Evolutionary conservation across 1,140 invertebrate species (phyloP).

Genomic region (Agrypnia vestita): DNA sequence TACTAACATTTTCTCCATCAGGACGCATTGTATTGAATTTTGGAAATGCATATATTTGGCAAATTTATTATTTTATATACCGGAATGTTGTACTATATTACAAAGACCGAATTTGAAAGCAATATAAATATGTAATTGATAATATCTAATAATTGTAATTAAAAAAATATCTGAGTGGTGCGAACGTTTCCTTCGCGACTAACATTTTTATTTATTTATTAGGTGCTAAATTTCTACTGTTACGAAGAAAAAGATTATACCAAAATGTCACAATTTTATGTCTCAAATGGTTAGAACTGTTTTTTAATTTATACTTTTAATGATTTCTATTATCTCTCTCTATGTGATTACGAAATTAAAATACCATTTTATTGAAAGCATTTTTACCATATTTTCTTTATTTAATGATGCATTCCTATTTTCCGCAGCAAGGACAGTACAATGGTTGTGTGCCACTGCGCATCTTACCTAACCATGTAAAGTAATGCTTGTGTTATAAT

Average conservation of each 20-base stretch:
- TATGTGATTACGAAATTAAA: conserved; percentile 42
- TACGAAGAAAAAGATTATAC: conserved; percentile 31
- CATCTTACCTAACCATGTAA: no score
- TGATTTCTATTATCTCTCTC: conserved; percentile 42
- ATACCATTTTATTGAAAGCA: conserved; percentile 34
- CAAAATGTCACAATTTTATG: conserved; percentile 46
- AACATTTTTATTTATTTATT: conserved; percentile 35
- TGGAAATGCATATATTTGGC: conserved; percentile 8
- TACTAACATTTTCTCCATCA: conserved; percentile 6
- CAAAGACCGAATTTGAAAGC: conserved; percentile 18
- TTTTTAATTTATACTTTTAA: conserved; percentile 37
- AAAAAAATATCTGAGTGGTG: not conserved
- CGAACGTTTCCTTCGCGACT: not conserved
- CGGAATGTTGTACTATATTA: not conserved
- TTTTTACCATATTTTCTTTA: not conserved
- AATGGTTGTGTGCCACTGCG: no score
- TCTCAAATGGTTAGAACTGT: conserved; percentile 41
- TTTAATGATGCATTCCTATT: no score
- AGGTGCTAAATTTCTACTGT: conserved; percentile 44
- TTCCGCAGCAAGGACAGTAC: no score
- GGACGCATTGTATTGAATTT: conserved; percentile 3
- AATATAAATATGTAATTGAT: conserved; percentile 25
- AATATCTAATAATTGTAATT: conserved; percentile 8
- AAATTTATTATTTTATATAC: not conserved
- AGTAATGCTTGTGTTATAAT: no score